phyloP scores from a whole-genome alignment of 2,113 vertebrate species.

The Cygnus buccinator region DNA sequence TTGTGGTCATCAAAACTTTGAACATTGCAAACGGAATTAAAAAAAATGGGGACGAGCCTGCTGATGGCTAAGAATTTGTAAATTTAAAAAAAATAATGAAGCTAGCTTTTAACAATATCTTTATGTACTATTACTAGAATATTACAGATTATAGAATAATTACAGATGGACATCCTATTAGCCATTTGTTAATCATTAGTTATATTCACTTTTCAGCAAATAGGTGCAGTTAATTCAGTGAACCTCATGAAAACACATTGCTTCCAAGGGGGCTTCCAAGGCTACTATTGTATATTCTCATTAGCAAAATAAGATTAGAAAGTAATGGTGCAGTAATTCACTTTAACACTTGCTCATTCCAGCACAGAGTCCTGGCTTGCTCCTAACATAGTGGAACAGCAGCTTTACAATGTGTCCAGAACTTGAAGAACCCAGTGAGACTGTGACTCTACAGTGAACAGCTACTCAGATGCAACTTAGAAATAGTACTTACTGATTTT shows the following conservation, averaged over 20 bases:
- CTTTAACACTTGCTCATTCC: not conserved
- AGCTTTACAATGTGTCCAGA: not conserved
- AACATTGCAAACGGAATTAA: not conserved
- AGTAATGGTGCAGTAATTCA: not conserved
- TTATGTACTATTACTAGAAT: not conserved
- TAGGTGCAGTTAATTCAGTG: not conserved
- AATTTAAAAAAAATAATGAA: not conserved
- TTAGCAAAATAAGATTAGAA: not conserved
- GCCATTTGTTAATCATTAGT: not conserved
- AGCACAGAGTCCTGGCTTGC: not conserved
- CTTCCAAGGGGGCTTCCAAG: not conserved
- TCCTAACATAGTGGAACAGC: not conserved
- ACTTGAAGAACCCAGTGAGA: not conserved
- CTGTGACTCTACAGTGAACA: not conserved
- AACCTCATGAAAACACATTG: not conserved
- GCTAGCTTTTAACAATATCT: not conserved
- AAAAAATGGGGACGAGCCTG: not conserved
- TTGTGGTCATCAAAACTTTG: not conserved
- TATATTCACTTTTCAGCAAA: slow-evolving; percentile 13
- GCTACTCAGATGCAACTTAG: not conserved
- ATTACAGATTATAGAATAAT: not conserved
- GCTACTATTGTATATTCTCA: not conserved
- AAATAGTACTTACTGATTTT: slow-evolving; percentile 89
- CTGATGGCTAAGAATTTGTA: not conserved
- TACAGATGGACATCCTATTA: slow-evolving; percentile 9